Evolutionary conservation across 92 coral and sea anemone genomes (phyloP).

Genomic region (Pocillopora meandrina): DNA sequence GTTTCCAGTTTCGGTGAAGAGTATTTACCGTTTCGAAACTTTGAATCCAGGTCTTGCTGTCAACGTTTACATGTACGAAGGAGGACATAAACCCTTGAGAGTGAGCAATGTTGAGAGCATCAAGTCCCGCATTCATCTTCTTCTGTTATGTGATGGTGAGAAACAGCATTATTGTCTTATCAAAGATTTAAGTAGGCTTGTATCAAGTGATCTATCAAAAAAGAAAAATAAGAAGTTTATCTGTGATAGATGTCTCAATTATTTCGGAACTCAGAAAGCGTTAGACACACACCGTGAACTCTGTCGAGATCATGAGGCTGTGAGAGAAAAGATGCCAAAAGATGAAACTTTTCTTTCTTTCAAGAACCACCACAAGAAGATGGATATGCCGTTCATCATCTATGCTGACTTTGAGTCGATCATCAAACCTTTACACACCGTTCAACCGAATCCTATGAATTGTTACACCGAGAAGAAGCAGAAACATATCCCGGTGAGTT

Average conservation of each 20-base stretch:
- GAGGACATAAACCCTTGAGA: constrained; percentile 39
- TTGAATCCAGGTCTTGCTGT: constrained; percentile 32
- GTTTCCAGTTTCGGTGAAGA: constrained; percentile 6
- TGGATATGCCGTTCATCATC: no score
- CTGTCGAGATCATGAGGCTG: not conserved
- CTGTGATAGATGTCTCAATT: not conserved
- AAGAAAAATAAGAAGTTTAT: not conserved
- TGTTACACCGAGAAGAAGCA: constrained; percentile 9
- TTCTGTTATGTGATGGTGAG: no score
- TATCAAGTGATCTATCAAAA: not conserved
- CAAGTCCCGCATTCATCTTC: no score
- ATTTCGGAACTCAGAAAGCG: not conserved
- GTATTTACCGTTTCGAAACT: constrained; percentile 41
- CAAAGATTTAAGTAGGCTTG: no score
- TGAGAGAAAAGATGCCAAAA: constrained; percentile 6
- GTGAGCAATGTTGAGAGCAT: constrained; percentile 11
- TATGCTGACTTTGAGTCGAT: constrained; percentile 47
- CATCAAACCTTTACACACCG: not conserved
- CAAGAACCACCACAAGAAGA: not conserved
- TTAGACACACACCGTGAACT: not conserved
- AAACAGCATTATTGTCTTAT: no score
- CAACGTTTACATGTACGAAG: constrained; percentile 48
- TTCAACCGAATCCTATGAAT: not conserved
- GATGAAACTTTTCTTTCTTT: not conserved
- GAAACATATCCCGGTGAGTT: constrained; percentile 41